Percentiles rank a stretch among this genome's conserved stretches.
These are phyloP conservation scores for Pteromalus puparum DNA, from an alignment of 1,140 invertebrate genomes.

Conservation along the genomic window DNA sequence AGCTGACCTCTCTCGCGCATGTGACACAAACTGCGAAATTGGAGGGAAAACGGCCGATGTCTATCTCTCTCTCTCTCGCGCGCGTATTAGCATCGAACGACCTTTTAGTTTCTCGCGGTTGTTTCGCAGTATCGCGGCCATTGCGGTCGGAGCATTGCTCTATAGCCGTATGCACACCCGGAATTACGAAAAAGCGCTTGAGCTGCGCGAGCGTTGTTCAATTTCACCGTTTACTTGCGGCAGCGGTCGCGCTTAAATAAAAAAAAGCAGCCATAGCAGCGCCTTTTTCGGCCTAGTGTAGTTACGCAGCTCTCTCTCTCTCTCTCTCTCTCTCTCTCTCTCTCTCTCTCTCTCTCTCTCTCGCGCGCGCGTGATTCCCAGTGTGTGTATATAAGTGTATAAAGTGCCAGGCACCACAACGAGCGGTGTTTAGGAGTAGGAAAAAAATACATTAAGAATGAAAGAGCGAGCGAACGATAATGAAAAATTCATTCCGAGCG, in stretches of 20 bases:
- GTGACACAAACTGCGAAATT: not conserved
- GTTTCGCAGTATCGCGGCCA: constrained; percentile 26
- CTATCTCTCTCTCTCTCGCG: too few species aligned
- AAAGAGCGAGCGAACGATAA: constrained; percentile 1
- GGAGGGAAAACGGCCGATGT: not conserved
- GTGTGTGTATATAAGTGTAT: too few species aligned
- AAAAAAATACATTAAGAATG: not conserved
- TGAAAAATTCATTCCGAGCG: constrained; percentile 10
- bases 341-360: too few species aligned
- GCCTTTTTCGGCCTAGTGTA: constrained; percentile 25
- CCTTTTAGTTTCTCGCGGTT: constrained; percentile 36
- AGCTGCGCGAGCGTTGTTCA: constrained; percentile 25
- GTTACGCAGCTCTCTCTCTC: not conserved
- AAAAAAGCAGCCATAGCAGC: constrained; percentile 37
- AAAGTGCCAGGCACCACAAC: too few species aligned
- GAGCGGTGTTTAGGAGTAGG: not conserved
- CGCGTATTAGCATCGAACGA: constrained; percentile 31
- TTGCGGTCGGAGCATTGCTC: constrained; percentile 38
- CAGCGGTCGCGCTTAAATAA: not conserved
- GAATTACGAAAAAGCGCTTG: constrained; percentile 35
- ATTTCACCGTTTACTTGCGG: constrained; percentile 33
- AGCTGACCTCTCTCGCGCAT: not conserved
- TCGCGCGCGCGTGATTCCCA: too few species aligned
- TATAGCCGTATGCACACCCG: constrained; percentile 1
- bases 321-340: too few species aligned